Base-by-base conservation (phyloP, 2,113 vertebrate genomes). In the Salminus brasiliensis region DNA sequence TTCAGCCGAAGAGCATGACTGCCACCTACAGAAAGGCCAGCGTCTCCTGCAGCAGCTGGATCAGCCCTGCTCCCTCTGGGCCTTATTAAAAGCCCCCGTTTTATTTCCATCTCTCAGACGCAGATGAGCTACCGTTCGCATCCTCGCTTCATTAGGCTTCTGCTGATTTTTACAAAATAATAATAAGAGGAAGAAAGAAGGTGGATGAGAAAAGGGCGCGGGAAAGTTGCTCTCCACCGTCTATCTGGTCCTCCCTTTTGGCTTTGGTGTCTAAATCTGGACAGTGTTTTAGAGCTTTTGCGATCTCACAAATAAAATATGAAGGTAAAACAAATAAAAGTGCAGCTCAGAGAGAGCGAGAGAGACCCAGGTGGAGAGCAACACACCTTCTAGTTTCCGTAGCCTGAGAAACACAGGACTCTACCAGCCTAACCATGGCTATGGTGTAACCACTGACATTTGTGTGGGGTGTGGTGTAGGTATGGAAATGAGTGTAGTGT, bases 21-120 rank as follows among this genome's bases (percentile, higher is more conserved):
- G 84, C 84, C 84, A 83, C 79, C 84, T 85, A 85, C 79, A 81
- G 81, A 62, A 52, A n/a, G 53, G 47, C 43, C 11, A 1, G 21
- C 34, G 21, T 30, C 62, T 55, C 30, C 30, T 25, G 30, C 34
- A 45, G 36, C 30, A 41, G 29, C 36, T 32, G 43, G 53, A 72
- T 32, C 15, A 13, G 32, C 23, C 67, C 59, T 41, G 8, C 32
- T 85, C 84, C 84, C 84, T 68, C 72, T 12, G 78, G 84, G 74
- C 78, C 78, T 81, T 78, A 81, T 85, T 83, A 85, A 81, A 80
- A 57, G 52, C 66, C 23, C 30, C 45, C 55, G 55, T 52, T 68
- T 82, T 83, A 83, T 80, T 85, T 85, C 62, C 53, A 45, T 72
- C 73, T 74, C 76, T 53, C 57, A 69, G 74, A 76, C 60, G 63